phyloP scores from a whole-genome alignment of 37 sponge, comb jelly and placozoan genomes.

The Haliclona indistincta region DNA sequence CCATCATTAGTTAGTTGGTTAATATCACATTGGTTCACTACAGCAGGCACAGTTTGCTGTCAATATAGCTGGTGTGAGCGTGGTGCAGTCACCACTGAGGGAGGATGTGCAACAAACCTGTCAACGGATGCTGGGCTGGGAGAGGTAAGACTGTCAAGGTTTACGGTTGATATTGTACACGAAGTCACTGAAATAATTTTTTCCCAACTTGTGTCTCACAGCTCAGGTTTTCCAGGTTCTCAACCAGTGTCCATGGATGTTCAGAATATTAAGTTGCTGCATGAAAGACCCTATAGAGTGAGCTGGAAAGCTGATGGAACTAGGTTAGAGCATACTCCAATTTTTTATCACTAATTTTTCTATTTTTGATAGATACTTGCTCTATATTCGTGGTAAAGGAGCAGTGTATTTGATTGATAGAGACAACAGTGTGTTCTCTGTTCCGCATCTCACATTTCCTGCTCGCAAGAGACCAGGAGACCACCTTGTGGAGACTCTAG shows the following conservation, averaged over 20 bases:
- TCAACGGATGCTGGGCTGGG: constrained; percentile 69
- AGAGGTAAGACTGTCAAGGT: constrained; percentile 46
- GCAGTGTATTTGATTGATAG: constrained; percentile 89
- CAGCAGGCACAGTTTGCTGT: constrained; percentile 66
- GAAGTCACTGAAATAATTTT: background rate
- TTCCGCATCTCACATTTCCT: constrained; percentile 67
- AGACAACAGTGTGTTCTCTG: constrained; percentile 81
- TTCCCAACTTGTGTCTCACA: background rate
- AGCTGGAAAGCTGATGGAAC: constrained; percentile 99
- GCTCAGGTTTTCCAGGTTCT: constrained; percentile 88
- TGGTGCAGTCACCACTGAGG: constrained; percentile 43
- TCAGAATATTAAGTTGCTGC: constrained; percentile 63
- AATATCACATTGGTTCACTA: background rate
- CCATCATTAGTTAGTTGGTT: no score
- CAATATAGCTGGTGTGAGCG: constrained; percentile 21
- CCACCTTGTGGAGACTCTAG: constrained; percentile 73
- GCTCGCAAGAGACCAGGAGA: constrained; percentile 28
- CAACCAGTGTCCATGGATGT: constrained; percentile 96
- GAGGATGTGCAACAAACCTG: constrained; percentile 65
- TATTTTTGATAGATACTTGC: constrained; percentile 69
- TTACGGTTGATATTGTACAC: background rate
- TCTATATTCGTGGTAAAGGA: constrained; percentile 65
- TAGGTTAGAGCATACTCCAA: constrained; percentile 51
- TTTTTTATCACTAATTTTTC: background rate
- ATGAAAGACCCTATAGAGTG: constrained; percentile 82